These are phyloP conservation scores for Porites cylindrica DNA, from an alignment of 92 coral and sea anemone species.

Conservation along the genomic window DNA sequence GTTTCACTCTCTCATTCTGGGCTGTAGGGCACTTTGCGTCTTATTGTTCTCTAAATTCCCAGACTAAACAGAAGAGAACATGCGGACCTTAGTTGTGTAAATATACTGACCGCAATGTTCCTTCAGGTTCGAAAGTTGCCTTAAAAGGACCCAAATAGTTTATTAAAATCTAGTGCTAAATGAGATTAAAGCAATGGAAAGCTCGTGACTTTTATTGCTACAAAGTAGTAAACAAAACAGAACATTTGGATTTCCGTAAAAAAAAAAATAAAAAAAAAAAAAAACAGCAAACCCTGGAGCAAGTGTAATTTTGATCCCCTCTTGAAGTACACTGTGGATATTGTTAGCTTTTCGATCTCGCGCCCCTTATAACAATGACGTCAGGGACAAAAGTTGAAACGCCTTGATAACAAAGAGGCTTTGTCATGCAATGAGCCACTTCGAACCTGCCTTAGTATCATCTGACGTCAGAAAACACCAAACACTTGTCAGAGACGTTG, in stretches of 20 bases:
- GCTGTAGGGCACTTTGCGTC: conserved; percentile 2
- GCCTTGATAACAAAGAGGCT: conserved; percentile 33
- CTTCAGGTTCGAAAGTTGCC: not conserved
- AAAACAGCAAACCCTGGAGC: not conserved
- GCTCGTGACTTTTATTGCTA: not conserved
- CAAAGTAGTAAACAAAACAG: not conserved
- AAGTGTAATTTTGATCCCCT: conserved; percentile 10
- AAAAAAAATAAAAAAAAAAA: too few relatives aligned
- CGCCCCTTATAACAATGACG: conserved; percentile 37
- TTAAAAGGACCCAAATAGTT: conserved; percentile 8
- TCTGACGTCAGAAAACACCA: conserved; percentile 19
- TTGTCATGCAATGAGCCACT: not conserved
- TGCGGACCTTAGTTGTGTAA: conserved; percentile 14
- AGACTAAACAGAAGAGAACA: conserved; percentile 21
- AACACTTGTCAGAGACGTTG: not conserved
- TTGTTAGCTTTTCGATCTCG: conserved; percentile 6
- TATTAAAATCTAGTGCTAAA: not conserved
- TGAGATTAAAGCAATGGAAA: not conserved
- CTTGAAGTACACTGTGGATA: not conserved
- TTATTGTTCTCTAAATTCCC: conserved; percentile 25
- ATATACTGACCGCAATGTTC: conserved; percentile 8
- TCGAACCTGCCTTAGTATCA: not conserved
- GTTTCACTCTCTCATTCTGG: not conserved
- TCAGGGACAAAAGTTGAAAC: not conserved
- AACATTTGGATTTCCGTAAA: not conserved